Percentiles rank a stretch among this genome's conserved stretches.
These are phyloP conservation scores for Puntigrus tetrazona DNA, from an alignment of 2,113 vertebrate genomes.

Conservation along the genomic window DNA sequence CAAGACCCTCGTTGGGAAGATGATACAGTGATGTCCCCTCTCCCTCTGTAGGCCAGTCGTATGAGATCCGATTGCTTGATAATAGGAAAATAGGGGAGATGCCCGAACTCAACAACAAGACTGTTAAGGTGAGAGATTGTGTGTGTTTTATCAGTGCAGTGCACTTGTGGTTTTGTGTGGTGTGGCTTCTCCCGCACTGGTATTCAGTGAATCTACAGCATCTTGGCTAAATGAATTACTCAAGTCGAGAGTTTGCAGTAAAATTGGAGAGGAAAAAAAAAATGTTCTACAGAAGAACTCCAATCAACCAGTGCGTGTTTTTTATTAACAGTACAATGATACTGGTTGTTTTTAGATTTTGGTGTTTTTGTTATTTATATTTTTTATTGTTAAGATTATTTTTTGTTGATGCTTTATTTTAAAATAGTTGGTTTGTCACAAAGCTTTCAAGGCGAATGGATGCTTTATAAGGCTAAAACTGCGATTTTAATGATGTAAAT, in stretches of 20 bases:
- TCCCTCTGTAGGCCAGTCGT: conserved; percentile 85
- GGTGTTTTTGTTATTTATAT: no score
- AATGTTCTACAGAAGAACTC: not conserved
- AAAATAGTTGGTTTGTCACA: not conserved
- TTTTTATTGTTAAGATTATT: no score
- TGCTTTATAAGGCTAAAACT: not conserved
- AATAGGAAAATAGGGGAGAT: conserved; percentile 95
- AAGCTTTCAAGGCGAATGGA: not conserved
- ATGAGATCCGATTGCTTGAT: conserved; percentile 97
- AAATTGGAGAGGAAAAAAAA: not conserved
- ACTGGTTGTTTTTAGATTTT: no score
- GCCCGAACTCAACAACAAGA: conserved; percentile 91
- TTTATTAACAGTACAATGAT: no score
- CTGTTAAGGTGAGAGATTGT: conserved; percentile 89
- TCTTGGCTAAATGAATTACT: not conserved
- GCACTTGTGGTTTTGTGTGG: not conserved
- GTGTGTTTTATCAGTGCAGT: not conserved
- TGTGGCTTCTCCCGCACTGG: not conserved
- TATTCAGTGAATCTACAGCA: not conserved
- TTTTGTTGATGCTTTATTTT: not conserved
- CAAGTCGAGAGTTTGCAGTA: not conserved
- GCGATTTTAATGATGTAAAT: not conserved
- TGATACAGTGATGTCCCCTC: no score
- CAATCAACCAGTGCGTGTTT: no score
- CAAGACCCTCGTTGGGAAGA: not conserved